phyloP scores from a whole-genome alignment of 1,140 invertebrate species.

The Lasioglossum baleicum region DNA sequence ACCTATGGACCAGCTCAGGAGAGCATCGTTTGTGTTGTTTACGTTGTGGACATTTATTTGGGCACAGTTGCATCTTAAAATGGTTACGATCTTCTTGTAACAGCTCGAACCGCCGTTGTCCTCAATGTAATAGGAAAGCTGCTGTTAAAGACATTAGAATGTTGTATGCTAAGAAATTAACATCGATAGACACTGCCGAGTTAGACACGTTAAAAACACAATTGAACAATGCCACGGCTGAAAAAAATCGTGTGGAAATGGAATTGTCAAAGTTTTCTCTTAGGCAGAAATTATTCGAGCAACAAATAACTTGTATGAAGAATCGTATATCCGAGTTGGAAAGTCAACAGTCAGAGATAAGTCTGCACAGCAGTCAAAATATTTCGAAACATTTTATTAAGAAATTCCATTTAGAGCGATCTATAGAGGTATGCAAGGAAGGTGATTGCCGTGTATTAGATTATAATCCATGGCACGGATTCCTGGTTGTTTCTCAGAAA shows the following conservation, averaged over 20 bases:
- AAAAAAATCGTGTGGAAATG: conserved; percentile 80
- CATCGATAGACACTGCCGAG: conserved; percentile 85
- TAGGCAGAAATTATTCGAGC: conserved; percentile 75
- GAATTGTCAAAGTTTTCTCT: conserved; percentile 75
- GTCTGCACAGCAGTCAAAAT: conserved; percentile 30
- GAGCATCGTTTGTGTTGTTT: conserved; percentile 90
- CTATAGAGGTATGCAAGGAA: conserved; percentile 83
- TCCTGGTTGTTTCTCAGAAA: conserved; percentile 87
- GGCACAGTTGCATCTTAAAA: conserved; percentile 88
- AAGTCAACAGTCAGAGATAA: conserved; percentile 55
- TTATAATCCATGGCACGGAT: conserved; percentile 82
- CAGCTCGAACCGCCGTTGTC: conserved; percentile 82
- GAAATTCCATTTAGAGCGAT: conserved; percentile 83
- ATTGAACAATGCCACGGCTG: conserved; percentile 78
- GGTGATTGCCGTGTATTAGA: conserved; percentile 89
- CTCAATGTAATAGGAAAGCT: conserved; percentile 92
- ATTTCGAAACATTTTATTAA: conserved; percentile 28
- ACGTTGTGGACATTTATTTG: conserved; percentile 95
- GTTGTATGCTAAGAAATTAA: conserved; percentile 85
- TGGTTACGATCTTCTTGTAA: conserved; percentile 84
- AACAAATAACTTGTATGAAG: conserved; percentile 75
- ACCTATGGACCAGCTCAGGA: conserved; percentile 91
- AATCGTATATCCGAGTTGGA: conserved; percentile 72
- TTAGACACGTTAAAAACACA: conserved; percentile 81
- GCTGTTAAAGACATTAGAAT: conserved; percentile 86